Base-by-base conservation (phyloP, 30 jellyfish, hydroid and myxozoan species). In the Aurelia aurita complex sp. Pacific region DNA sequence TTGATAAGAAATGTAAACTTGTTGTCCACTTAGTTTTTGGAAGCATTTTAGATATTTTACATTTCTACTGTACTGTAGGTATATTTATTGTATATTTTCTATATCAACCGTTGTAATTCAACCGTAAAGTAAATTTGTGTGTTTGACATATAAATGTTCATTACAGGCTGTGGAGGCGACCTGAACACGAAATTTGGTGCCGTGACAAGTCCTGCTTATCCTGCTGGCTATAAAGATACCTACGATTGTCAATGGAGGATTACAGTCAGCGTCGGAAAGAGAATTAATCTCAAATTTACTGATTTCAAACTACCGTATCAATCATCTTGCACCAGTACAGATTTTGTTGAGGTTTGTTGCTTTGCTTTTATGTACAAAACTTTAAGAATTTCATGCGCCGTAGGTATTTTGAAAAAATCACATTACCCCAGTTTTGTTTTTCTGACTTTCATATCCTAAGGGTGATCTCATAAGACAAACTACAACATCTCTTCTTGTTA, bases 91-190 rank as follows among this genome's bases (percentile, higher is more conserved):
- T 9, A 46, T 6, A 46, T 46, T 4, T 46, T 46, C 8, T 46
- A 4, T 4, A 6, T 46, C 8, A 8, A 46, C 13, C 2, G 15
- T 46, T 8, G 57, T 46, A 0, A 38, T 38, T 38, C 50, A 38
- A 38, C 5, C 3, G 5, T 38, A 5, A 38, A 38, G 50, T 38
- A 38, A 38, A 38, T 2, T 2, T 2, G 3, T 38, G 50, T 38
- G 50, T 38, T 38, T 38, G 5, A 38, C 5, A 2, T 38, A 46
- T 15, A 76, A 2, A 34, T 16, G 7, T 51, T 1, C 19, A 38
- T 63, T n/a, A n/a, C 51, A 88, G 96, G 73, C 54, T 88, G 96
- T 64, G 96, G 96, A 61, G 96, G 96, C 3, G 91, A 88, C 46
- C 81, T 88, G 50, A 78, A 81, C 69, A 79, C 83, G 61, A 80